phyloP scores from a whole-genome alignment of 2,888 invertebrate genomes.

The Drosophila emarginata region DNA sequence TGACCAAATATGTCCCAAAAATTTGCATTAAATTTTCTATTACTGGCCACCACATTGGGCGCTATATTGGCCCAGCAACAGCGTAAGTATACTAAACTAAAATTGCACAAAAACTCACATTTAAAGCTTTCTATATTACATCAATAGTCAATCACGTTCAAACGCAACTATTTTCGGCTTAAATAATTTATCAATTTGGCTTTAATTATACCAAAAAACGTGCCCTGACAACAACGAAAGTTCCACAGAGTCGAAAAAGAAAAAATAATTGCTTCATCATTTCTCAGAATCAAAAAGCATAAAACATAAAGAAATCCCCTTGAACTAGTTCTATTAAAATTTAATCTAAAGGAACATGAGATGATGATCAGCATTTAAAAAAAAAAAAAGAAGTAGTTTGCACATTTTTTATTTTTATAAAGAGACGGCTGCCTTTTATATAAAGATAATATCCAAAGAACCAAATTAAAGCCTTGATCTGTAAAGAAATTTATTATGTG shows the following conservation, averaged over 20 bases:
- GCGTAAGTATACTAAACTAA: constrained; percentile 69
- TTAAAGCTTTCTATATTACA: constrained; percentile 41
- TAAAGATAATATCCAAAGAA: not conserved
- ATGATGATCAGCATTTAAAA: not conserved
- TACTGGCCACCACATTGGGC: constrained; percentile 48
- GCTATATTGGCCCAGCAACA: constrained; percentile 67
- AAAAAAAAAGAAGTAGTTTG: not conserved
- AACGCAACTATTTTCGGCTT: constrained; percentile 15
- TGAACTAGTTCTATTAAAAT: not conserved
- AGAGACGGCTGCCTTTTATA: not conserved
- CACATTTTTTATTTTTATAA: too few relatives aligned
- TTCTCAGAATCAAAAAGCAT: not conserved
- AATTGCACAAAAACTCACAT: not conserved
- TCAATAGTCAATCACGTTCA: constrained; percentile 42
- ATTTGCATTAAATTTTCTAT: constrained; percentile 61
- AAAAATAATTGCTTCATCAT: not conserved
- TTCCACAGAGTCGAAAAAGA: not conserved
- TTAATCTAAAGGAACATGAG: not conserved
- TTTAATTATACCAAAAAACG: constrained; percentile 46
- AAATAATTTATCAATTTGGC: constrained; percentile 34
- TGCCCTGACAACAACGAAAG: constrained; percentile 40
- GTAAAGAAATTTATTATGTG: constrained; percentile 1
- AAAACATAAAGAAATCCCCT: not conserved
- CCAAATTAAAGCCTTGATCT: not conserved
- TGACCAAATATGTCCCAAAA: constrained; percentile 60